phyloP scores from a whole-genome alignment of 2,888 invertebrate genomes.

The Apomyelois bistriatella region DNA sequence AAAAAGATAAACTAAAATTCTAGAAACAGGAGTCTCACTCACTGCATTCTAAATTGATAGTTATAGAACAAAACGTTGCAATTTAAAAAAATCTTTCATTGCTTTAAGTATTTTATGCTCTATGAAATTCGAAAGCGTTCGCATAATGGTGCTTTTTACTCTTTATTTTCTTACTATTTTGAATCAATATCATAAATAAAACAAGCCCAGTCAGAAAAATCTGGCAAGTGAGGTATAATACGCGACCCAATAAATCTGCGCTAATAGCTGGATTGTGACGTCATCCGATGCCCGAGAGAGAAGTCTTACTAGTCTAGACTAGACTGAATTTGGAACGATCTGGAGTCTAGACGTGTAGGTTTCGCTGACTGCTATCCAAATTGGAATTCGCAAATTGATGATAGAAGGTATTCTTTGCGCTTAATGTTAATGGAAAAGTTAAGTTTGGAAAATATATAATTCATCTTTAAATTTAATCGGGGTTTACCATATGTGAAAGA shows the following conservation, averaged over 20 bases:
- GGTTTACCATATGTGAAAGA: no score
- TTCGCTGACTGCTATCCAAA: neutral
- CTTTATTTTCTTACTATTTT: neutral
- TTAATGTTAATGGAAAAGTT: no score
- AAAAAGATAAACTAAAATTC: no score
- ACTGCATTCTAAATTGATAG: no score
- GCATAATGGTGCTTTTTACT: no score
- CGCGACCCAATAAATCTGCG: neutral
- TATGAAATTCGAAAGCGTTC: no score
- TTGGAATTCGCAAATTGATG: neutral
- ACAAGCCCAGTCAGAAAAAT: neutral
- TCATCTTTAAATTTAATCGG: no score
- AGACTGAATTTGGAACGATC: conserved; percentile 8
- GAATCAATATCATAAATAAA: neutral
- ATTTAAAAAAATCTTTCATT: no score
- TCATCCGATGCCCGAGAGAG: neutral
- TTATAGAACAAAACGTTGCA: no score
- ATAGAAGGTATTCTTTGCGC: neutral
- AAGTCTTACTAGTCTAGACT: conserved; percentile 2
- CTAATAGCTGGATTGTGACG: conserved; percentile 6
- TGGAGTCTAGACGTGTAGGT: conserved; percentile 9
- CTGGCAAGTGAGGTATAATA: neutral
- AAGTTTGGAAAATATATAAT: no score
- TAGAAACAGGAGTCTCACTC: no score
- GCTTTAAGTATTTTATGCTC: no score